Evolutionary conservation across 2,113 vertebrate genomes (phyloP).

Genomic region (Ardeotis arabs): DNA sequence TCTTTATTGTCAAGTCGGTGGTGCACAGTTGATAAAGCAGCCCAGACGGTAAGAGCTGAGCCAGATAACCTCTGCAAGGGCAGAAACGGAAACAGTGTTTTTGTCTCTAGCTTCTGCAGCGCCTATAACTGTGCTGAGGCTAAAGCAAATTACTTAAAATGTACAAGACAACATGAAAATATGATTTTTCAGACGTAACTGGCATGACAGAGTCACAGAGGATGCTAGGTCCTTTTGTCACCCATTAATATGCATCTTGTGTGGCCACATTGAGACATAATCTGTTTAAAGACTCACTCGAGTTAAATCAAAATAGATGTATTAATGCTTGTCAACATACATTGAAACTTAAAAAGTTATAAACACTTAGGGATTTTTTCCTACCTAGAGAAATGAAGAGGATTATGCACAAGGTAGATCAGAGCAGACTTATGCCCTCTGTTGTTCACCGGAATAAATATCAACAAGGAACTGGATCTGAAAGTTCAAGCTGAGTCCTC

Average conservation of each 20-base stretch:
- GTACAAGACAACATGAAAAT: background rate
- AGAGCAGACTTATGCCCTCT: background rate
- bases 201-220: background rate
- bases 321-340: background rate
- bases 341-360: background rate
- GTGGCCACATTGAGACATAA: background rate
- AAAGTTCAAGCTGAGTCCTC: background rate
- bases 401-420: background rate
- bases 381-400: background rate
- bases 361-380: background rate
- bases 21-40: background rate
- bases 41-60: background rate
- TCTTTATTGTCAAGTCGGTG: background rate
- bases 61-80: conserved; percentile 14
- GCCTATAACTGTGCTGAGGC: background rate
- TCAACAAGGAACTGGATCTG: background rate
- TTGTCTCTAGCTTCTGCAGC: background rate
- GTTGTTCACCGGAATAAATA: background rate
- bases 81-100: background rate
- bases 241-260: background rate
- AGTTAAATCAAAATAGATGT: background rate
- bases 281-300: background rate
- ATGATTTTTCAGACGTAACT: background rate
- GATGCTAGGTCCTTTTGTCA: background rate
- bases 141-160: background rate